Percentiles rank a stretch among this genome's conserved stretches.
Conservation (phyloP, 2,888 invertebrate genomes). For the Smittia aterrima region DNA sequence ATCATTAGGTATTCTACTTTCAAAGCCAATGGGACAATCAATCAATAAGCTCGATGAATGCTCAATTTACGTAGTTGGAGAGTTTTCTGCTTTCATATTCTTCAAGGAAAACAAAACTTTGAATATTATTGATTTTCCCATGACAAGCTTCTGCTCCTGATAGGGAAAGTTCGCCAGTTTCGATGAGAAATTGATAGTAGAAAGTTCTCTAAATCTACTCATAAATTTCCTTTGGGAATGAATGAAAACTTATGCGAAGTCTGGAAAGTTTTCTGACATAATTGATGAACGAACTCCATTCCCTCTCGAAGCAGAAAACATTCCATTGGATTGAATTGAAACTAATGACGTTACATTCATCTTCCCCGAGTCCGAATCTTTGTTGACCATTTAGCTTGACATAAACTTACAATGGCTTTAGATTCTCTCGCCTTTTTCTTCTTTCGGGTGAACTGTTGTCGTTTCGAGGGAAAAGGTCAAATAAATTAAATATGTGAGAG, state of each 20-base stretch:
- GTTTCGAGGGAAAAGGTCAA: constrained; percentile 5
- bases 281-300: neutral
- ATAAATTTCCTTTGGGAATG: too few species aligned
- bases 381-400: constrained; percentile 11
- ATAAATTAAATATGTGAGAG: constrained; percentile 15
- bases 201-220: neutral
- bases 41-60: constrained; percentile 25
- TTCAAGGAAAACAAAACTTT: constrained; percentile 2
- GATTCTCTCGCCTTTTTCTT: neutral
- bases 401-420: neutral
- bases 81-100: constrained; percentile 10
- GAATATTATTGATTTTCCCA: constrained; percentile 14
- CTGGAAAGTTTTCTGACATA: neutral
- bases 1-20: constrained; percentile 12
- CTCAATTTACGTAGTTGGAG: neutral
- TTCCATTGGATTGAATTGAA: neutral
- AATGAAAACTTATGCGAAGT: too few species aligned
- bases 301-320: neutral
- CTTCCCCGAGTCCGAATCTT: neutral
- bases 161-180: neutral
- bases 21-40: constrained; percentile 23
- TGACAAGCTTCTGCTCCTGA: neutral
- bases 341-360: constrained; percentile 24
- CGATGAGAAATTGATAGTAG: neutral
- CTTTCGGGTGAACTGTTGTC: neutral